A percentile compares a stretch with the other conserved stretches of the same genome.
phyloP scores from a whole-genome alignment of 2,888 invertebrate genomes.

The Coleophora deauratella region DNA sequence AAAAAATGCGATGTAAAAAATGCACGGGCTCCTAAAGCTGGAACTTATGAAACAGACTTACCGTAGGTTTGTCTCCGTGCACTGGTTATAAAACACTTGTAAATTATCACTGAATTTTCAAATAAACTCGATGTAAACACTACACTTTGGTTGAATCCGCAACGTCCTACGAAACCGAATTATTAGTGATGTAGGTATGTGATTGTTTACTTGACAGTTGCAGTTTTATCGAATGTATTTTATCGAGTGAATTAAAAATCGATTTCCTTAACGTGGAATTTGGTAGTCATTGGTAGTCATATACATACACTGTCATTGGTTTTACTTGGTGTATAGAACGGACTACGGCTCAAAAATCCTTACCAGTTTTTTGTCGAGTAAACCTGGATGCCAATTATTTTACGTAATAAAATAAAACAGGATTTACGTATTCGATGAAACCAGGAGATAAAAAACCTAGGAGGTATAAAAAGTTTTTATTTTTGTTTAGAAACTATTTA shows the following conservation, averaged over 20 bases:
- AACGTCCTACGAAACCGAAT: constrained; percentile 39
- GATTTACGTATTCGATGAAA: too few species aligned
- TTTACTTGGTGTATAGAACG: too few species aligned
- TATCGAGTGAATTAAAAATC: constrained; percentile 8
- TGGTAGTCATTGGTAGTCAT: too few species aligned
- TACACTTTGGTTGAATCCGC: constrained; percentile 19
- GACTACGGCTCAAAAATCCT: too few species aligned
- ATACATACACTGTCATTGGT: too few species aligned
- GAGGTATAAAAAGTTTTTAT: too few species aligned
- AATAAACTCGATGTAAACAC: constrained; percentile 61
- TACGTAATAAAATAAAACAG: too few species aligned
- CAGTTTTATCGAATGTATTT: constrained; percentile 7
- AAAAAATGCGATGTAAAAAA: too few species aligned
- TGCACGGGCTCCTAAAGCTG: background rate
- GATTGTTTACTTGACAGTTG: constrained; percentile 10
- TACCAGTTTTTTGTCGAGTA: too few species aligned
- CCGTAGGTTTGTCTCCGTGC: constrained; percentile 32
- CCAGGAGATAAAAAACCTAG: too few species aligned
- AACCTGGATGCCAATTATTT: too few species aligned
- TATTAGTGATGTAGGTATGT: constrained; percentile 34
- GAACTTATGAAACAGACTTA: constrained; percentile 25
- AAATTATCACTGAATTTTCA: constrained; percentile 62
- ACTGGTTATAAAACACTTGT: constrained; percentile 49
- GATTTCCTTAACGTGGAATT: constrained; percentile 1
- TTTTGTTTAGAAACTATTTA: too few species aligned